Evolutionary conservation across 30 jellyfish, hydroid and myxozoan species (phyloP), one percentile per base, ranked within the genome.

Genomic region (Aurelia sp.): DNA sequence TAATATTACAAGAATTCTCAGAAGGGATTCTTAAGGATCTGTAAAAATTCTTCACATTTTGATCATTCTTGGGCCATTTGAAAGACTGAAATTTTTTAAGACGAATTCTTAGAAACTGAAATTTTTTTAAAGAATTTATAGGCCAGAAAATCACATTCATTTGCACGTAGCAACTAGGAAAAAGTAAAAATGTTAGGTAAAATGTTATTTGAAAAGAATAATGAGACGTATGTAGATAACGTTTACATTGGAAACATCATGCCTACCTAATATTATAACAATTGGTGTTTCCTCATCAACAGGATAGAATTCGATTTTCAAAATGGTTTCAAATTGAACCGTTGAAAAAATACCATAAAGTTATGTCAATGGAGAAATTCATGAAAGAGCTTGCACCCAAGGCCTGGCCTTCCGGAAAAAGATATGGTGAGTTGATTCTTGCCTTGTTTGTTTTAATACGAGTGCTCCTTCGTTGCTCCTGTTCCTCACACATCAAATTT

Each of bases 251-350:
- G 86, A n/a, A 48, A 3, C 53, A 50, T 13, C 1, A 37, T 35
- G 21, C 13, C 83, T 17, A 19, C 44, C 22, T 23, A 41, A 59
- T 11, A 27, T 31, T 37, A 12, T 58, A 7, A 20, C 53, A 17
- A 13, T 27, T 40, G 16, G 69, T 10, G 37, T 47, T 73, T 64
- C n/a, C 62, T 20, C 33, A 11, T 61, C 58, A 62, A 11, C 62
- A 93, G 98, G 86, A 74, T 69, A 86, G 84, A 52, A 68, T 93
- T 13, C 73, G 70, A 30, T 93, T 93, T 52, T 81, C 90, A 23
- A 82, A 78, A 57, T 93, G 98, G 98, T 93, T 93, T 71, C 51
- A 73, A 48, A 91, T 88, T 22, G 84, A 93, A 30, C 96, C 96
- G 23, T 78, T 93, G 22, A 59, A 57, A 35, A 57, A 83, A 62